phyloP scores from a whole-genome alignment of 2,888 invertebrate species.

The Myopa testacea region DNA sequence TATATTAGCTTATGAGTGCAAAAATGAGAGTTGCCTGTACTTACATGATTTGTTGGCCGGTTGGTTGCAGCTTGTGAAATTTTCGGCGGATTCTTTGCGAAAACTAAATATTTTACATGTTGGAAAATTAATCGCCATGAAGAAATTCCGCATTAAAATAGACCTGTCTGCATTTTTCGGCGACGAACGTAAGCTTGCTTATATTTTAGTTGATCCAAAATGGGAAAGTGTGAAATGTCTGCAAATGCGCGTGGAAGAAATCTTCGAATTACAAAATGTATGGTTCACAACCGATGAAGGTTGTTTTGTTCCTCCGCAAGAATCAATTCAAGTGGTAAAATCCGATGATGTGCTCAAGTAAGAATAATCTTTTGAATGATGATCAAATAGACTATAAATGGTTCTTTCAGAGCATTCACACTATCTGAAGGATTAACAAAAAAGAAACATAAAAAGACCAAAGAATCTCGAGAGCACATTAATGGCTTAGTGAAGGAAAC shows the following conservation, averaged over 20 bases:
- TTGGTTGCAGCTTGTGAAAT: too few relatives aligned
- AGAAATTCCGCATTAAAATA: slow-evolving; percentile 50
- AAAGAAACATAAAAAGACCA: slow-evolving; percentile 44
- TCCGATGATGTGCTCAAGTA: slow-evolving; percentile 45
- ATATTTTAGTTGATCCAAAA: slow-evolving; percentile 49
- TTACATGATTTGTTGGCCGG: too few relatives aligned
- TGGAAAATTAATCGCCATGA: slow-evolving; percentile 41
- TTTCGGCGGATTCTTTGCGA: too few relatives aligned
- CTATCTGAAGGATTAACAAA: slow-evolving; percentile 36
- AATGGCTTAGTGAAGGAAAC: not conserved
- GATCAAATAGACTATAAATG: not conserved
- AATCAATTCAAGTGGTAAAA: slow-evolving; percentile 50
- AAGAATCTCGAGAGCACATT: slow-evolving; percentile 14
- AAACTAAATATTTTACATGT: too few relatives aligned
- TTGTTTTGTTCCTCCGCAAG: slow-evolving; percentile 50
- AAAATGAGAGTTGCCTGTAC: too few relatives aligned
- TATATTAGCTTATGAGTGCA: too few relatives aligned
- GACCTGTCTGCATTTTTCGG: slow-evolving; percentile 52
- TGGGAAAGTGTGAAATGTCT: slow-evolving; percentile 49
- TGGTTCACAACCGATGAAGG: slow-evolving; percentile 49
- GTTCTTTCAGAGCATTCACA: slow-evolving; percentile 45
- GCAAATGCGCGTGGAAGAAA: slow-evolving; percentile 47
- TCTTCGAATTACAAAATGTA: slow-evolving; percentile 49
- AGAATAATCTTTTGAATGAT: slow-evolving; percentile 9
- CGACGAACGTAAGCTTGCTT: slow-evolving; percentile 50